phyloP scores from a whole-genome alignment of 2,797 vertebrate genomes.

The Chiroxiphia lanceolata region DNA sequence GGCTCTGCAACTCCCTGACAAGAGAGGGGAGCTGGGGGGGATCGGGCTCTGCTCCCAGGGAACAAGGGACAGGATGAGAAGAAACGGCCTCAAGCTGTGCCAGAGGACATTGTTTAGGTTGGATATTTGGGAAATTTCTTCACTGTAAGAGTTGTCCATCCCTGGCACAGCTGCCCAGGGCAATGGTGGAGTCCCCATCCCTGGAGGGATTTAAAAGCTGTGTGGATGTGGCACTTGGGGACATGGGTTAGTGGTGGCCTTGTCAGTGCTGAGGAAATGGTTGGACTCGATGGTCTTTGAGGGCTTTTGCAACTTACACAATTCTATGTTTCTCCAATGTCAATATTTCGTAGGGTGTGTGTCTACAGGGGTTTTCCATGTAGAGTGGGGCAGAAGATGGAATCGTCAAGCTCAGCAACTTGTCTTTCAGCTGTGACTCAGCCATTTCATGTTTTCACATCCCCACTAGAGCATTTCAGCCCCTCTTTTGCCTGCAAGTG shows the following conservation, averaged over 20 bases:
- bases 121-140: not conserved
- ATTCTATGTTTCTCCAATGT: not conserved
- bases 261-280: rapidly evolving
- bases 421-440: not conserved
- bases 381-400: not conserved
- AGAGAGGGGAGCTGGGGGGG: not conserved
- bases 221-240: too few relatives aligned
- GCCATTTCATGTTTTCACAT: not conserved
- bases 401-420: not conserved
- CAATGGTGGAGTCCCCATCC: rapidly evolving
- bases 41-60: not conserved
- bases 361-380: not conserved
- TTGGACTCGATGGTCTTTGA: not conserved
- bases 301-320: not conserved
- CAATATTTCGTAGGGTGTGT: rapidly evolving
- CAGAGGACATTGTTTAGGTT: not conserved
- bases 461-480: not conserved
- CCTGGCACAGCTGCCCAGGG: not conserved
- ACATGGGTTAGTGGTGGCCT: not conserved
- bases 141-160: rapidly evolving
- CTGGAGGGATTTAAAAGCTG: rapidly evolving
- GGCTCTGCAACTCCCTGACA: not conserved
- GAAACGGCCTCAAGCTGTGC: rapidly evolving
- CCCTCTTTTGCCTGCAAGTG: not conserved
- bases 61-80: not conserved